Base-by-base conservation (phyloP, 2,113 vertebrate genomes). In the Rhynchomys soricoides region DNA sequence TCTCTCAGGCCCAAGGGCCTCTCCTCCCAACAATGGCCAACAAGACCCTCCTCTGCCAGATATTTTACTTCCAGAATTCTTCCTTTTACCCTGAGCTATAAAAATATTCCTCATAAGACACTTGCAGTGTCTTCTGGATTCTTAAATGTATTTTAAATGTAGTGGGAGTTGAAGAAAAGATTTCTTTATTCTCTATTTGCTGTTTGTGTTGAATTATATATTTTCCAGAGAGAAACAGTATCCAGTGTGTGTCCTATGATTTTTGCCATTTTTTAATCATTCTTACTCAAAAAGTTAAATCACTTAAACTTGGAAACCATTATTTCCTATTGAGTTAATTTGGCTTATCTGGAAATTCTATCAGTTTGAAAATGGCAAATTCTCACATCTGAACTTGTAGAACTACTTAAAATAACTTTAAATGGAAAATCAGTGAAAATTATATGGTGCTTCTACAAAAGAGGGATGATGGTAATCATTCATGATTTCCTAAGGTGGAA, bases 371-470 rank as follows among this genome's bases (percentile, higher is more conserved):
- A 97, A 96, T 97, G 87, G 85, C 45, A 79, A 92, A 94, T n/a
- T 95, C 92, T 96, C 45, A 64, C 95, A 94, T 95, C 92, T 87
- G 1, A 93, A 52, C 88, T 81, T 97, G 45, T 79, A 96, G 93
- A 97, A 98, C 97, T 96, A 94, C 94, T 97, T 97, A 57, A 97
- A 98, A 97, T 83, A 97, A 93, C 94, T 96, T 77, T 93, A 95
- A 95, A 94, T 97, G 92, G 75, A 78, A 95, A 78, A 96, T 97
- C 95, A 98, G 95, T 97, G 70, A 90, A 97, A 97, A 96, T 96
- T 94, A 95, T 92, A 90, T 59, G n/a, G 22, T 95, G 11, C 90
- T 96, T 97, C 52, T 70, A 92, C 70, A 97, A 96, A 97, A 93
- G 62, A 94, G 66, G 96, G 96, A 97, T 93, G 62, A 95, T 55